phyloP scores from a whole-genome alignment of 2,888 invertebrate species.

The Catotricha subobsoleta region DNA sequence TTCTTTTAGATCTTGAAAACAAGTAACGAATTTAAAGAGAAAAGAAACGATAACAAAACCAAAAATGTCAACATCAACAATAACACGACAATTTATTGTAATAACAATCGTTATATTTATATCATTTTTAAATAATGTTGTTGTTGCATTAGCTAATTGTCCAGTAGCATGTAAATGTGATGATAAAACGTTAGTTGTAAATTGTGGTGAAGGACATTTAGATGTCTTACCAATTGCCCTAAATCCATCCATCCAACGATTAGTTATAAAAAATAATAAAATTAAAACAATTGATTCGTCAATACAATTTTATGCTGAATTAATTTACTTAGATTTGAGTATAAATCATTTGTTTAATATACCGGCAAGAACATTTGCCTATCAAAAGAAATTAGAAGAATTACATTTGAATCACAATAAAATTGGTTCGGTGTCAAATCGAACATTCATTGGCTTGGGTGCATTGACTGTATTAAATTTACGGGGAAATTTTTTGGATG shows the following conservation, averaged over 20 bases:
- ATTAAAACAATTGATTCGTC: conserved; percentile 79
- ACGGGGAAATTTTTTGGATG: conserved; percentile 59
- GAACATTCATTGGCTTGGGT: conserved; percentile 60
- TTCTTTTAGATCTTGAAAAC: too few relatives aligned
- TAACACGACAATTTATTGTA: neutral
- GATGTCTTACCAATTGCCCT: conserved; percentile 80
- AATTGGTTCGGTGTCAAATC: conserved; percentile 59
- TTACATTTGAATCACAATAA: conserved; percentile 72
- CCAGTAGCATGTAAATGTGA: conserved; percentile 78
- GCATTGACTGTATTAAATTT: conserved; percentile 64
- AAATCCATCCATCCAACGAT: conserved; percentile 74
- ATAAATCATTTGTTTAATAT: conserved; percentile 70
- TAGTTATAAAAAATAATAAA: conserved; percentile 68
- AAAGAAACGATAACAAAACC: neutral
- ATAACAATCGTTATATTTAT: neutral
- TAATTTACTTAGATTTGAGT: conserved; percentile 70
- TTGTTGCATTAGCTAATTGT: conserved; percentile 44
- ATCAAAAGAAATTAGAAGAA: conserved; percentile 65
- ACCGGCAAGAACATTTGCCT: conserved; percentile 58
- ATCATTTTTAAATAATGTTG: neutral
- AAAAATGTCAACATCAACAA: neutral
- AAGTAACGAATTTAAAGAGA: neutral
- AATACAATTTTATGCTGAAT: conserved; percentile 71
- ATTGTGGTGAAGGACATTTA: conserved; percentile 68
- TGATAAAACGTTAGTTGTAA: conserved; percentile 72